Evolutionary conservation across 1,140 invertebrate species (phyloP).

Genomic region (Apis mellifera): Amel_HAv3.1 CM009938.2:1732001-1732500

Average conservation of each 20-base stretch:
- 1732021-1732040: not conserved
- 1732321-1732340: conserved; percentile 42
- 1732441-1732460: too few relatives aligned
- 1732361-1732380: conserved; percentile 31
- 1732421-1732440: too few relatives aligned
- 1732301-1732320: conserved; percentile 17
- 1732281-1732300: conserved; percentile 25
- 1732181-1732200: not conserved
- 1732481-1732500: not conserved
- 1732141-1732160: conserved; percentile 11
- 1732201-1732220: not conserved
- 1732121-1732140: conserved; percentile 6
- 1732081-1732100: conserved; percentile 7
- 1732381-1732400: conserved; percentile 31
- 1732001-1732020: not conserved
- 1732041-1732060: conserved; percentile 36
- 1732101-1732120: not conserved
- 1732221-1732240: not conserved
- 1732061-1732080: conserved; percentile 39
- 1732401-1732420: not conserved
- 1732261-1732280: not conserved
- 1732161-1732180: not conserved
- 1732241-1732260: not conserved
- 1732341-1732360: conserved; percentile 34
- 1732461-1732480: not conserved